Percentiles rank a stretch among this genome's conserved stretches.
phyloP scores from a whole-genome alignment of 37 sponge, comb jelly and placozoan species.

The Petrosia ficiformis region DNA sequence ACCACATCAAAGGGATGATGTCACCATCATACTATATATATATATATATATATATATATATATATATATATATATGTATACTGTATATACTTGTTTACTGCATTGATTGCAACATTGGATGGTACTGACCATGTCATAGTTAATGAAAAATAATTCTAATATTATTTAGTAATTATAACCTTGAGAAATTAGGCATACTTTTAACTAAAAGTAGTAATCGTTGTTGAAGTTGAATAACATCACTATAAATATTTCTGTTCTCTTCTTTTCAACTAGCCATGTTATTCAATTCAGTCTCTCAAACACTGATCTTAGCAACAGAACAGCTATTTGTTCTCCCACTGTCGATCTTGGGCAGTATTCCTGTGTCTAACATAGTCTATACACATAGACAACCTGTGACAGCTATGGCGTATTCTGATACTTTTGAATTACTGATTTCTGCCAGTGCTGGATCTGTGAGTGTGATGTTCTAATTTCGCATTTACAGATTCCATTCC shows the following conservation, averaged over 20 bases:
- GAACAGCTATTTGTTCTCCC: constrained; percentile 45
- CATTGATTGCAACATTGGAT: too few species aligned
- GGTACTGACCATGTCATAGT: too few species aligned
- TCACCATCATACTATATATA: too few species aligned
- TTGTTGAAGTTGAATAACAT: too few species aligned
- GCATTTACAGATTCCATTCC: background rate
- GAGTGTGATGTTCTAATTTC: constrained; percentile 7
- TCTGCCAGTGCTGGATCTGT: constrained; percentile 77
- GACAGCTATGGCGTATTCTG: constrained; percentile 56
- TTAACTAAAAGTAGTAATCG: too few species aligned
- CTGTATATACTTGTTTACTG: too few species aligned
- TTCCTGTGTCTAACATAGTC: constrained; percentile 3
- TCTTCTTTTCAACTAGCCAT: constrained; percentile 16
- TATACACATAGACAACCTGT: constrained; percentile 44
- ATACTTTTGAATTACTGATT: constrained; percentile 76
- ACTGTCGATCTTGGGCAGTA: background rate
- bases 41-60: too few species aligned
- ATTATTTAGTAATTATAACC: too few species aligned
- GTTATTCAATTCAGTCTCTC: constrained; percentile 37
- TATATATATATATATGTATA: too few species aligned
- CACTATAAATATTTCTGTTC: background rate
- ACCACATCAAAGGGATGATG: too few species aligned
- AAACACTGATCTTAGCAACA: constrained; percentile 30
- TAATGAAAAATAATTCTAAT: too few species aligned
- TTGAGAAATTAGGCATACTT: too few species aligned